Evolutionary conservation across 2,888 invertebrate genomes (phyloP), one percentile per base, ranked within the genome.

Genomic region (Seira ritae): DNA sequence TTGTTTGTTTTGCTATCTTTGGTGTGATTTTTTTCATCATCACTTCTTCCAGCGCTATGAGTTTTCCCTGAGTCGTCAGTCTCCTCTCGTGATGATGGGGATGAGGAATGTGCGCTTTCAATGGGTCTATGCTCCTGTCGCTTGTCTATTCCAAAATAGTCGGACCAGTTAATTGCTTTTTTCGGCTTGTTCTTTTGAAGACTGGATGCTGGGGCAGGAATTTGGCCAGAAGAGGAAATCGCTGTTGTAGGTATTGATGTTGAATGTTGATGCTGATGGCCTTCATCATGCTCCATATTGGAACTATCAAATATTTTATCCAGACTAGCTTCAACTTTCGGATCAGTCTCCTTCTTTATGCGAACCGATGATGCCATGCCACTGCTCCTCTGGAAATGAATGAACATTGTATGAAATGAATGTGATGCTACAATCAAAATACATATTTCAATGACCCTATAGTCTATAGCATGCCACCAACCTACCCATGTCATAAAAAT

Each of bases 111-210:
- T 17, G 17, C 37, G 31, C 31, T 94, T 90, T 95, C n/a, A n/a
- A n/a, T n/a, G n/a, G n/a, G n/a, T n/a, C n/a, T n/a, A n/a, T n/a
- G n/a, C n/a, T n/a, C 95, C 90, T 93, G 94, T 82, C 96, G 94
- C 85, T 94, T 93, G 90, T 97, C 96, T 84, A 96, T 93, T 0
- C 97, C 97, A 89, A 96, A 96, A 90, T 97, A 96, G 89, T 96
- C 94, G 0, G 95, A 95, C 96, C 96, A 97, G 89, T 96, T 94
- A 83, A 96, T 93, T 0, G 95, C 95, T 90, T 96, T 96, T 91
- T 96, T 96, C n/a, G 76, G 17, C 23, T 82, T 79, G 23, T 19
- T 76, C 70, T 74, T 70, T 24, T 19, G 60, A 37, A 60, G 31
- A 1, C 83, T 70, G 17, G 83, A 65, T 31, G 76, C 69, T 20